Evolutionary conservation across 2,113 vertebrate species (phyloP), one percentile per base, ranked within the genome.

Genomic region (Leiothrix lutea): DNA sequence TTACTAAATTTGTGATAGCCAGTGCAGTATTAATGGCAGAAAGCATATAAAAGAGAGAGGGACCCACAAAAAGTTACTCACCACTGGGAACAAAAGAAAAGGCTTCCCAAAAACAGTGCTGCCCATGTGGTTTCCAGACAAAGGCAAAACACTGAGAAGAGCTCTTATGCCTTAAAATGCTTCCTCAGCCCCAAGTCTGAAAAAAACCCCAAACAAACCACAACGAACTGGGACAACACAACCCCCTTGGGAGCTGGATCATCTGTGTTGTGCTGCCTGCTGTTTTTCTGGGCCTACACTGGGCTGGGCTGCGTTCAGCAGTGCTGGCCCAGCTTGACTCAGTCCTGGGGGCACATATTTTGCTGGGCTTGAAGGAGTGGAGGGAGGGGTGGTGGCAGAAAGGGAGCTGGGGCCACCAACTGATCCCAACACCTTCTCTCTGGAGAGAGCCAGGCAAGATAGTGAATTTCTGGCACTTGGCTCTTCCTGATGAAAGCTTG

Each of bases 1-100:
- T 60, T 51, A 44, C 2, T 51, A 51, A 51, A 50, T 51, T 26
- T 0, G 0, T 26, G 21, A 33, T 28, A 51, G 8, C 11, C 1
- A 2, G 26, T 44, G 14, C 26, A 58, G 7, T 50, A 44, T 36
- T 44, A 60, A 26, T 28, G 9, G 7, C 6, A 77, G 22, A 51
- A 31, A 25, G 7, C 22, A 9, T 22, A 18, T 12, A 36, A 36
- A 67, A 45, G 62, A 44, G 7, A 51, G 22, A 33, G 26, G 24
- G 6, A 33, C 8, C 18, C 33, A 69, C 45, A 60, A 36, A 44
- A 77, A 44, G 5, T 26, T 67, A 25, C 11, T 75, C 44, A 50
- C 25, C 6, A 14, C 25, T 26, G 7, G 8, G 22, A 69, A 44
- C 5, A 26, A 29, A 57, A 12, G n/a, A 66, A 25, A 24, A 48